Conservation (phyloP, 2,888 invertebrate species). For the Macrosiphum euphorbiae region DNA sequence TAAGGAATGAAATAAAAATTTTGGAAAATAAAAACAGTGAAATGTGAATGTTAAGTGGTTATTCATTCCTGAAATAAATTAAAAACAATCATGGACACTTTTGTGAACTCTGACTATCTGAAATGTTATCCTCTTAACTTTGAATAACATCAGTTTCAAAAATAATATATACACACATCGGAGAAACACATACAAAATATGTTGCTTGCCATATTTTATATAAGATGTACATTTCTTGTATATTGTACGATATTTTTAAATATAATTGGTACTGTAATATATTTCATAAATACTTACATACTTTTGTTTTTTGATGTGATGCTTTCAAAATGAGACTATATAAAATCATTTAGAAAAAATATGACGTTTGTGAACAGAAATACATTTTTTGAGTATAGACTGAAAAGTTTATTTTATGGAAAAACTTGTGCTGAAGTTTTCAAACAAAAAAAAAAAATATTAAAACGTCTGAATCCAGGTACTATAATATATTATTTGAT, state of each 20-base stretch:
- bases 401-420: neutral
- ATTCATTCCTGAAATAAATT: neutral
- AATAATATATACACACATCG: neutral
- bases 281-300: neutral
- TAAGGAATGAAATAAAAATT: neutral
- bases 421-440: neutral
- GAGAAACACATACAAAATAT: neutral
- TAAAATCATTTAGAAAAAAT: neutral
- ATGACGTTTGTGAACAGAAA: neutral
- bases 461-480: neutral
- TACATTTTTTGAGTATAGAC: neutral
- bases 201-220: neutral
- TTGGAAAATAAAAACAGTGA: neutral
- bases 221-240: neutral
- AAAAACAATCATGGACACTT: neutral
- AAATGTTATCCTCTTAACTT: neutral
- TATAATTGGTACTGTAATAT: neutral
- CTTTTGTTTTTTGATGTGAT: neutral
- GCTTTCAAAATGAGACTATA: neutral
- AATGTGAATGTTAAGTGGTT: neutral
- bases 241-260: neutral
- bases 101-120: neutral
- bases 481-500: neutral
- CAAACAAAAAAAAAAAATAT: neutral
- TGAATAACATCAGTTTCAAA: neutral